These are phyloP conservation scores for Gambusia holbrooki DNA, from an alignment of 2,113 vertebrate species.

Conservation along the genomic window DNA sequence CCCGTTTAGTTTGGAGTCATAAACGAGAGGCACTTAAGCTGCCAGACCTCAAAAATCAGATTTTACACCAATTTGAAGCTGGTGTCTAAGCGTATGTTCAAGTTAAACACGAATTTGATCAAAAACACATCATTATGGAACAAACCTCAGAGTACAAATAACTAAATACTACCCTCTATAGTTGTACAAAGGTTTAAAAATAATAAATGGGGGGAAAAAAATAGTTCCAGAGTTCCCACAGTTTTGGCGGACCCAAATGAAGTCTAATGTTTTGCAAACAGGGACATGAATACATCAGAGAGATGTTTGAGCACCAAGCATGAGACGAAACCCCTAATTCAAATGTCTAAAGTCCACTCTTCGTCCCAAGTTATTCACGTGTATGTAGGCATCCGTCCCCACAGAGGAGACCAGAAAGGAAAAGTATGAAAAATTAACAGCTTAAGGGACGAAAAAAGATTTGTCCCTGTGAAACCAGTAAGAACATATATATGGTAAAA, in stretches of 20 bases:
- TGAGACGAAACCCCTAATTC: not conserved
- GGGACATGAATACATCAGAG: not conserved
- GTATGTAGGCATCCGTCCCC: too few species aligned
- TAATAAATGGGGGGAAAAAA: not conserved
- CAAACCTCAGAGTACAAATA: not conserved
- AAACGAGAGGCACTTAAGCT: constrained; percentile 44
- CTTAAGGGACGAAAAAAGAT: not conserved
- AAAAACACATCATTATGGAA: constrained; percentile 6
- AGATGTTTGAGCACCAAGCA: not conserved
- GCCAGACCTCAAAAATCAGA: constrained; percentile 13
- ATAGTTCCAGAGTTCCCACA: not conserved
- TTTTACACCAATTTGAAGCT: constrained; percentile 8
- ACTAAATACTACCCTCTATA: not conserved
- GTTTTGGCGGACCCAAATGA: constrained; percentile 8
- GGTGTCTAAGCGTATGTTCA: constrained; percentile 6
- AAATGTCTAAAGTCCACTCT: too few species aligned
- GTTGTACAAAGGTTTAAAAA: not conserved
- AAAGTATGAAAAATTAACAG: not conserved
- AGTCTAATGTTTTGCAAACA: not conserved
- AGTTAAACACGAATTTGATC: constrained; percentile 1
- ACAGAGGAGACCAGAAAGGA: not conserved
- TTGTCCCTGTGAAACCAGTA: not conserved
- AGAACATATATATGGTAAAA: not conserved
- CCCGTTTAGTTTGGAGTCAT: not conserved
- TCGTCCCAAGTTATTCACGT: too few species aligned